These are phyloP conservation scores for Pygoscelis antarcticus DNA, from an alignment of 2,113 vertebrate species.

Conservation along the genomic window DNA sequence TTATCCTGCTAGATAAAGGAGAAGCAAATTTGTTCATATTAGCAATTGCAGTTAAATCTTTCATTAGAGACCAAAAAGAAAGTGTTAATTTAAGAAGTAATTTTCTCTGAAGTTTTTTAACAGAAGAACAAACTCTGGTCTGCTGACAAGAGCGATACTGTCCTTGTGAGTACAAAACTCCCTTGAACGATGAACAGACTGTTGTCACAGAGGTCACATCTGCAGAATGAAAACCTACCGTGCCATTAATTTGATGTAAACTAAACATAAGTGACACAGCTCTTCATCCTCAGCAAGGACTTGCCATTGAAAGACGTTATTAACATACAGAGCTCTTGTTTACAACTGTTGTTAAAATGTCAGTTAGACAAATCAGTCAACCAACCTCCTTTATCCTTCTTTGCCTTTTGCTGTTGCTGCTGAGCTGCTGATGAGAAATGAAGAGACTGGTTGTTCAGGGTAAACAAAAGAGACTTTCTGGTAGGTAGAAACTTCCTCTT, in stretches of 20 bases:
- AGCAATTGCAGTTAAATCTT: background rate
- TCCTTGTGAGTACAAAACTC: background rate
- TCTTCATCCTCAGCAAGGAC: background rate
- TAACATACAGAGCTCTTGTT: background rate
- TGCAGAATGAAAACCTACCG: background rate
- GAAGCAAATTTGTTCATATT: background rate
- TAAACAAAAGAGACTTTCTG: background rate
- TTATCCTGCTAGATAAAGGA: background rate
- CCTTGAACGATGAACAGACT: background rate
- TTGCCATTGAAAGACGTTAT: background rate
- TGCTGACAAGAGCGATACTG: background rate
- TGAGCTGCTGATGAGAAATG: background rate
- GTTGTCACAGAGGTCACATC: background rate
- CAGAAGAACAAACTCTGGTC: background rate
- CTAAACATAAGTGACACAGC: background rate
- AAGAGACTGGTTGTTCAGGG: background rate
- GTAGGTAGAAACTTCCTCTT: background rate
- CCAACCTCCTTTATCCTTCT: background rate
- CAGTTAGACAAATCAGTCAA: background rate
- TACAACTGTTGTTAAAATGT: constrained; percentile 5
- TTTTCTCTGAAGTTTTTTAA: background rate
- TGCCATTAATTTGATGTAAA: background rate
- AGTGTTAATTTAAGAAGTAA: background rate
- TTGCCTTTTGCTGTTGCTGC: background rate
- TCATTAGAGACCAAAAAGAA: background rate